Evolutionary conservation across 92 coral and sea anemone species (phyloP).

Genomic region (Micromussa lordhowensis): DNA sequence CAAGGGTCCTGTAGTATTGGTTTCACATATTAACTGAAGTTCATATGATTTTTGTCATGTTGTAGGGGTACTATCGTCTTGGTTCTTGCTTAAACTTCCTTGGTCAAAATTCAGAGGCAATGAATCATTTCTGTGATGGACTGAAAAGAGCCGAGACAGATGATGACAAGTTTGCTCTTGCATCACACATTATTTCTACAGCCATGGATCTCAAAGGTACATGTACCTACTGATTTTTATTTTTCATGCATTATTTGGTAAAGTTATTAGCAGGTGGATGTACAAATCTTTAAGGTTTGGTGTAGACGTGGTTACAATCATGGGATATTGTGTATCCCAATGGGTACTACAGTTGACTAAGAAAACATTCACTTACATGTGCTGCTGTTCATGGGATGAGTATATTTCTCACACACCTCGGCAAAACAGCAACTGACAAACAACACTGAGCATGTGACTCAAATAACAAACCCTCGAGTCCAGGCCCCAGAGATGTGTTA

Average conservation of each 20-base stretch:
- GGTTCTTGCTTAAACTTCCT: constrained; percentile 54
- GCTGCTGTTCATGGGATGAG: no score
- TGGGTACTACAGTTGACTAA: no score
- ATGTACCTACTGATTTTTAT: not conserved
- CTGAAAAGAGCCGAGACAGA: constrained; percentile 49
- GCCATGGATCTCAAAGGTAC: constrained; percentile 54
- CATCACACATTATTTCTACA: constrained; percentile 48
- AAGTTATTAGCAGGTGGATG: no score
- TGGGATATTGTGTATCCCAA: no score
- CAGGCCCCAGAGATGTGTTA: no score
- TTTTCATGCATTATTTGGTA: not conserved
- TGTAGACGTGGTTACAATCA: no score
- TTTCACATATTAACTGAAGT: not conserved
- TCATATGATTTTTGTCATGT: not conserved
- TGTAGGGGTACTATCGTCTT: constrained; percentile 71
- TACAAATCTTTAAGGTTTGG: no score
- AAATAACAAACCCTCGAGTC: no score
- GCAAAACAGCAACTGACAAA: no score
- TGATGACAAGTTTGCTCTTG: constrained; percentile 62
- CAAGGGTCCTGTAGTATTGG: not conserved
- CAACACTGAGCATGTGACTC: no score
- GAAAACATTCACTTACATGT: no score
- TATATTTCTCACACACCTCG: no score
- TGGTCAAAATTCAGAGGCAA: constrained; percentile 45
- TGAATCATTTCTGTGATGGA: constrained; percentile 61